Evolutionary conservation across 1,140 invertebrate species (phyloP), one percentile per base, ranked within the genome.

Genomic region (Drosophila ercepeae): DNA sequence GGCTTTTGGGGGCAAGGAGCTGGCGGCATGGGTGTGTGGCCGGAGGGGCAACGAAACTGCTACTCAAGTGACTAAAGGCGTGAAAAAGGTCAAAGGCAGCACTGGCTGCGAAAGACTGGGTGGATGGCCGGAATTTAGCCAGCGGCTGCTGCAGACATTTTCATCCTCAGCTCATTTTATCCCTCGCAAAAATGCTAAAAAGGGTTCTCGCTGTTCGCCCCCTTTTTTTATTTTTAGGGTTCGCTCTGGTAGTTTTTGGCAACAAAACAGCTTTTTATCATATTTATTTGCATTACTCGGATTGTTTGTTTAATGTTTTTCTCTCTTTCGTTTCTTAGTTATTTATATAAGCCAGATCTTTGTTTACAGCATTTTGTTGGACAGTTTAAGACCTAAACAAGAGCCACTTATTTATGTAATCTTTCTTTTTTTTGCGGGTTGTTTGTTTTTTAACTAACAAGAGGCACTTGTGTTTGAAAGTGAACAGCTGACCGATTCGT

Each of bases 81-180:
- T 84, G 81, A 84, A 86, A 84, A 84, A 84, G 81, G 79, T 84
- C 79, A 84, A 83, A 83, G 79, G 79, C 81, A 84, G 49, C 79
- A 84, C 86, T 86, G 79, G 79, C 81, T 79, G 49, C 45, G 36
- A 46, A 14, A 68, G 27, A 50, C 8, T 32, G 50, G 51, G 34
- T 18, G 16, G 61, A 19, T 19, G 39, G 16, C 7, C 1, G 3
- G 13, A n/a, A 44, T 44, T 52, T 4, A 8, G 48, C 21, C 34
- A 23, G 32, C 59, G 50, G 49, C 59, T 70, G 70, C 64, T 70
- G 70, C 53, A 78, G 63, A 79, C 69, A 79, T 64, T 78, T 70
- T 77, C 64, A 72, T 72, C 48, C 50, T 75, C 65, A 63, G 55
- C 64, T 72, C 29, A 54, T 57, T 76, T 52, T 51, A 55, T 55